Evolutionary conservation across 1,140 invertebrate genomes (phyloP).

Genomic region (Gonioctena quinquepunctata): DNA sequence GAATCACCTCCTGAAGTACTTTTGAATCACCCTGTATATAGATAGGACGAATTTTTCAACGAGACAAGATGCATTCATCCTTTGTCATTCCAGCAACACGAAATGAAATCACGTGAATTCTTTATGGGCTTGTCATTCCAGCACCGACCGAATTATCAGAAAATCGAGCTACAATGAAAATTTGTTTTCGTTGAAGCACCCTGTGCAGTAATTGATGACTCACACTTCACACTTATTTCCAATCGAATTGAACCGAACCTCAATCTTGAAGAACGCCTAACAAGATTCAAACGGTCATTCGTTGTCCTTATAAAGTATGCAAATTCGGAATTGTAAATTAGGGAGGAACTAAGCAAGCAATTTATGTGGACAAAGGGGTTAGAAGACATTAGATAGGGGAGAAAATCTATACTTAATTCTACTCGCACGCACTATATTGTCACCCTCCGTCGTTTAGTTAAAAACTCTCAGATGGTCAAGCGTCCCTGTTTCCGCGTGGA

Average conservation of each 20-base stretch:
- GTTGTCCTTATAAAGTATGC: conserved; percentile 39
- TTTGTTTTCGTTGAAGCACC: too few species aligned
- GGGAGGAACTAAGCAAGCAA: conserved; percentile 41
- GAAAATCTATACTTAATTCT: conserved; percentile 48
- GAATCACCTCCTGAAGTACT: too few species aligned
- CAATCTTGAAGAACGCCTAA: conserved; percentile 7
- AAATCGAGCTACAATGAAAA: too few species aligned
- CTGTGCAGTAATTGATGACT: too few species aligned
- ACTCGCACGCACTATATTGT: conserved; percentile 36
- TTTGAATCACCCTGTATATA: too few species aligned
- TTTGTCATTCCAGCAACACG: too few species aligned
- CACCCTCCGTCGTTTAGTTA: conserved; percentile 32
- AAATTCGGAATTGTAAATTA: conserved; percentile 46
- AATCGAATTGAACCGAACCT: too few species aligned
- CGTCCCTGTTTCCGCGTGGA: conserved; percentile 15
- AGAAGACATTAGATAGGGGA: conserved; percentile 44
- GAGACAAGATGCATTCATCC: too few species aligned
- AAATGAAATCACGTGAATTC: too few species aligned
- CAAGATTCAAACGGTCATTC: conserved; percentile 31
- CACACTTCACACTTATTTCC: background rate
- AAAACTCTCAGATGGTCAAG: conserved; percentile 31
- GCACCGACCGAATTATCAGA: too few species aligned
- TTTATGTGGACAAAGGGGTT: conserved; percentile 46
- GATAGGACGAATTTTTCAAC: too few species aligned
- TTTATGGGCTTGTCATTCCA: too few species aligned